Evolutionary conservation across 2,888 invertebrate species (phyloP), one percentile per base, ranked within the genome.

Genomic region (Hermodice carunculata): DNA sequence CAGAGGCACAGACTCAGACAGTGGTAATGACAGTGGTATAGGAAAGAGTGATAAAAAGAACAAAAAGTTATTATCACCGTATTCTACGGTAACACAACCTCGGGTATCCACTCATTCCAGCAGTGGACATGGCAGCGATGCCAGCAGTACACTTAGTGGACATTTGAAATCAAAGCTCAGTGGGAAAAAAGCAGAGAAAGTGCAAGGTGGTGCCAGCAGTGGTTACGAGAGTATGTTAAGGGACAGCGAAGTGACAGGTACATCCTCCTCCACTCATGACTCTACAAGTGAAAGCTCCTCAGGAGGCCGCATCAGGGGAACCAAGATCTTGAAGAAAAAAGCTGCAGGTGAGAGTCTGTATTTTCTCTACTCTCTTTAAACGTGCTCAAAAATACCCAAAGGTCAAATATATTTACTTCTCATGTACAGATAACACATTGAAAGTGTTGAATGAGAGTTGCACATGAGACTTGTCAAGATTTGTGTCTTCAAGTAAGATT

Each of bases 191-290:
- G 28, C n/a, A 22, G 17, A 28, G 17, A 54, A 29, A 24, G 46
- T 8, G 40, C 34, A 49, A 46, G 57, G 51, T n/a, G 34, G 46
- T 37, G 40, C 22, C 40, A 68, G 68, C 52, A 89, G 89, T 53
- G 96, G 96, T 1, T 96, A 95, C 80, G 96, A 96, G 81, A 95
- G 94, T 78, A 93, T 95, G 71, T 92, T 94, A 11, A 88, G 95
- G 67, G 95, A 95, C 84, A 86, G 85, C 42, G 95, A 95, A 81
- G 94, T 93, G 68, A 94, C 94, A 26, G 94, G 93, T 65, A 90
- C 94, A 74, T 94, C 93, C 71, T 95, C 95, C 19, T 79, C 81
- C 1, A 84, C 83, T 51, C 86, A 81, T 44, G 87, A 87, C 61
- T 86, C 86, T 28, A 86, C 84, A 40, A 83, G 81, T 59, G 85